Percentiles rank a stretch among this genome's conserved stretches.
Conservation (phyloP, 1,140 invertebrate species). For the Leptestheria dahalacensis region DNA sequence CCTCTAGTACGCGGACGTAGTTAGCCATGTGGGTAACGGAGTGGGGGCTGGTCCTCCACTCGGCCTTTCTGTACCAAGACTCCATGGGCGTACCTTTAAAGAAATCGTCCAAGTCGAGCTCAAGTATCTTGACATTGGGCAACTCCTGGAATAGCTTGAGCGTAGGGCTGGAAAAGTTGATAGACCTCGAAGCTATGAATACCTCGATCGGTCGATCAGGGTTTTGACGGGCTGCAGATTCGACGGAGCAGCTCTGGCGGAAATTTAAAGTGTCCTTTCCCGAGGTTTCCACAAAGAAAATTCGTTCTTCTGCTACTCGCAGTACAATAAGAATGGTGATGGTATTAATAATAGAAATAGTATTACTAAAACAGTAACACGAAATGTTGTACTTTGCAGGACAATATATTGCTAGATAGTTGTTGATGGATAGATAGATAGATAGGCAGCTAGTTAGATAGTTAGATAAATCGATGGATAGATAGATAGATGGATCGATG, state of each 20-base stretch:
- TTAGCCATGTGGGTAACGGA: constrained; percentile 46
- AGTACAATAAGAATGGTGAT: no score
- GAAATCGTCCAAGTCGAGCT: constrained; percentile 39
- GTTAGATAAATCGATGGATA: no score
- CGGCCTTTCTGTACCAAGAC: constrained; percentile 35
- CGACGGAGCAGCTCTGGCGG: constrained; percentile 5
- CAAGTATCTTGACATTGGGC: constrained; percentile 40
- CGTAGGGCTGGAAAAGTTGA: no score
- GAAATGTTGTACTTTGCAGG: no score
- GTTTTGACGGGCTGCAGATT: constrained; percentile 6
- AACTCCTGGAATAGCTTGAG: no score
- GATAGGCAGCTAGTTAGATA: no score
- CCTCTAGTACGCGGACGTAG: constrained; percentile 47
- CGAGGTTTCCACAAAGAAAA: constrained; percentile 10
- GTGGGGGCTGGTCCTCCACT: constrained; percentile 37
- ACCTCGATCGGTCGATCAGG: constrained; percentile 1
- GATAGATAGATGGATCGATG: no score
- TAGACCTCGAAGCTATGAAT: background rate
- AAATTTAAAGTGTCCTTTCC: background rate
- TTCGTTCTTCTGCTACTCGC: background rate
- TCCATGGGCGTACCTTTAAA: constrained; percentile 42
- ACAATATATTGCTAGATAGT: no score
- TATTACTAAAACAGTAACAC: no score
- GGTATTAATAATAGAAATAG: no score
- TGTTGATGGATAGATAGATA: no score